These are phyloP conservation scores for Taurulus bubalis DNA, from an alignment of 2,113 vertebrate genomes.

Conservation along the genomic window DNA sequence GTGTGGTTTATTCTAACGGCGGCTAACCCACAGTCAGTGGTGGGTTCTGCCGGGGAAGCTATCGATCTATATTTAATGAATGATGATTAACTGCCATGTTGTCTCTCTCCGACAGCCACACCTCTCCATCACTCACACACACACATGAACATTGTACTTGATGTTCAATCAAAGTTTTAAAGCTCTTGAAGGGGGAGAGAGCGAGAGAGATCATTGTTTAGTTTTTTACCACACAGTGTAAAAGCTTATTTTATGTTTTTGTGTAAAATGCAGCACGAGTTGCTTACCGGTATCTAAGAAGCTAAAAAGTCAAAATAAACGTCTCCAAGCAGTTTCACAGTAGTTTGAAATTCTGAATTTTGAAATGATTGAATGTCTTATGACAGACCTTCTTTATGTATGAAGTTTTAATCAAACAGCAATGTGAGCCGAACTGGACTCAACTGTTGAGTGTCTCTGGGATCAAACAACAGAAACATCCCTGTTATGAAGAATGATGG, in stretches of 20 bases:
- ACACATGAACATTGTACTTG: neutral
- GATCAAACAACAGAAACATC: too few species aligned
- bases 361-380: too few species aligned
- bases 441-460: too few species aligned
- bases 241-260: neutral
- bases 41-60: conserved; percentile 3
- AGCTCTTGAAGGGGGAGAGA: neutral
- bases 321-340: too few species aligned
- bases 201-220: neutral
- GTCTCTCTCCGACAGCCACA: conserved; percentile 32
- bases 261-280: neutral
- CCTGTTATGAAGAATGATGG: too few species aligned
- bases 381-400: too few species aligned
- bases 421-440: too few species aligned
- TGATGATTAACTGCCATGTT: conserved; percentile 57
- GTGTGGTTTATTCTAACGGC: conserved; percentile 10
- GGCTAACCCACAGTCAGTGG: conserved; percentile 15
- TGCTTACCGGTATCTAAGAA: neutral
- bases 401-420: too few species aligned
- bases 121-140: neutral
- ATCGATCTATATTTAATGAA: conserved; percentile 54
- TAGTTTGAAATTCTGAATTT: too few species aligned
- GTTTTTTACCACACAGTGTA: neutral
- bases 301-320: neutral
- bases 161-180: conserved; percentile 25